Conservation (phyloP, 2,797 vertebrate genomes). For the Octomys mimax region DNA sequence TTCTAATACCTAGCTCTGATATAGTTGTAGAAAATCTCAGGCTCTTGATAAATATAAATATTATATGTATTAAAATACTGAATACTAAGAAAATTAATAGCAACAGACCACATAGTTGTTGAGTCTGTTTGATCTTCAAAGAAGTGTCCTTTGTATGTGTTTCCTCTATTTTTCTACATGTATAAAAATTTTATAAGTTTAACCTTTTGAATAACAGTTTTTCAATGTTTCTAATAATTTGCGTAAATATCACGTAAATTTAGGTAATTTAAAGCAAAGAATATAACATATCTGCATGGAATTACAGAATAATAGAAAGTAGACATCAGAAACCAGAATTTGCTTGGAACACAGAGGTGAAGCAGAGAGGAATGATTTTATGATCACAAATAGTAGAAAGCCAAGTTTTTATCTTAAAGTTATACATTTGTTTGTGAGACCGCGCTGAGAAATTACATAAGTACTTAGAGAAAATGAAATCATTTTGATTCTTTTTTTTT, state of each 20-base stretch:
- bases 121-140: background rate
- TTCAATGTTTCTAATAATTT: background rate
- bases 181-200: background rate
- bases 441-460: slow-evolving; percentile 40
- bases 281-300: background rate
- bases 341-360: slow-evolving; percentile 43
- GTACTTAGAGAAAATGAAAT: slow-evolving; percentile 61
- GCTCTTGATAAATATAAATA: background rate
- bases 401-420: slow-evolving; percentile 46
- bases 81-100: background rate
- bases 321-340: slow-evolving; percentile 50
- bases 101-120: background rate
- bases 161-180: background rate
- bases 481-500: background rate
- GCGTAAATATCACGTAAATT: slow-evolving; percentile 19
- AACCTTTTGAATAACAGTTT: background rate
- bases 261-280: background rate
- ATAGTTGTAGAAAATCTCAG: background rate
- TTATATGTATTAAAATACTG: background rate
- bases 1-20: background rate
- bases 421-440: background rate
- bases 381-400: background rate
- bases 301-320: background rate
- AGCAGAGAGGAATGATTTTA: background rate
- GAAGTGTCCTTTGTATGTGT: background rate